Conservation (phyloP, 2,113 vertebrate genomes). For the Etheostoma cragini region DNA sequence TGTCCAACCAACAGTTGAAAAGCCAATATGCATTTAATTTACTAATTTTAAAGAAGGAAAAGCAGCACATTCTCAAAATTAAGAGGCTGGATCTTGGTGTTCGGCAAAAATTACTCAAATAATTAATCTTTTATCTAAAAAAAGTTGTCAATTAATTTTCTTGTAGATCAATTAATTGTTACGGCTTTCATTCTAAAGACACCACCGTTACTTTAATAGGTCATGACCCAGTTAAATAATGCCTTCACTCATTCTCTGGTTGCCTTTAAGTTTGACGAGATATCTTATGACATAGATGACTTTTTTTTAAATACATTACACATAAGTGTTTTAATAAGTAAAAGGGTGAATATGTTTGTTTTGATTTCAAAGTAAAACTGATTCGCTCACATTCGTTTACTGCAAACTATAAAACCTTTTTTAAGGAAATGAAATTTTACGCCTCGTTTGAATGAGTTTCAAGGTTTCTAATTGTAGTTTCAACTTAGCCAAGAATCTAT, state of each 20-base stretch:
- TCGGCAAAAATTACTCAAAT: neutral
- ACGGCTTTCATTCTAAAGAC: neutral
- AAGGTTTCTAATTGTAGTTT: too few relatives aligned
- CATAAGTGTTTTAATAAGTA: neutral
- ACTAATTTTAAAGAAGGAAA: neutral
- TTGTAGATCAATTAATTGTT: neutral
- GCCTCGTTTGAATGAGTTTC: too few relatives aligned
- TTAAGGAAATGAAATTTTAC: too few relatives aligned
- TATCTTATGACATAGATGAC: neutral
- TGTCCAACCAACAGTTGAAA: neutral
- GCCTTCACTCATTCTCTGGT: neutral
- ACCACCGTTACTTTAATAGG: neutral
- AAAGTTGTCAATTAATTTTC: too few relatives aligned
- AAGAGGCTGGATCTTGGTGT: neutral
- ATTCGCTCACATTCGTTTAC: too few relatives aligned
- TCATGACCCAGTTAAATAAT: neutral
- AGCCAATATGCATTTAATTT: neutral
- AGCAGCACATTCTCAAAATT: neutral
- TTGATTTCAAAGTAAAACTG: too few relatives aligned
- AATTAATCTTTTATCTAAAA: neutral
- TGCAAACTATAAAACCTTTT: too few relatives aligned
- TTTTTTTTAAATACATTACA: neutral
- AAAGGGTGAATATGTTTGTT: neutral
- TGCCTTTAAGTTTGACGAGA: neutral
- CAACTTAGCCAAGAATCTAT: too few relatives aligned